Percentiles rank a stretch among this genome's conserved stretches.
Evolutionary conservation across 2,888 invertebrate species (phyloP).

Genomic region (Synanthedon formicaeformis): DNA sequence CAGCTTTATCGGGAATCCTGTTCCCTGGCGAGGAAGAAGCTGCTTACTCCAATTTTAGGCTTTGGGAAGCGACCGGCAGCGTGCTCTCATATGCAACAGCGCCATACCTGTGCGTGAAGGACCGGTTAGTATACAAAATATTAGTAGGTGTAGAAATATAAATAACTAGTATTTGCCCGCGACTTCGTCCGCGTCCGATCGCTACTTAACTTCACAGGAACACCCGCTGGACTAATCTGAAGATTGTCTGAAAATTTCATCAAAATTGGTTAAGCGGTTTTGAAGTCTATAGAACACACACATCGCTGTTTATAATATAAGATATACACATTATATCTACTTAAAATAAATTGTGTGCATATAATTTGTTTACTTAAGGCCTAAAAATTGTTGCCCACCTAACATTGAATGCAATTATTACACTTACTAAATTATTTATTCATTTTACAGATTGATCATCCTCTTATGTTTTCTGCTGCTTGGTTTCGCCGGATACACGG

Average conservation of each 20-base stretch:
- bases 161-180: not conserved
- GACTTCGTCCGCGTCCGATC: too few species aligned
- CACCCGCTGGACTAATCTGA: too few species aligned
- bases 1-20: constrained; percentile 86
- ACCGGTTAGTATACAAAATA: constrained; percentile 32
- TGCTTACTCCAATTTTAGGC: constrained; percentile 90
- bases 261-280: too few species aligned
- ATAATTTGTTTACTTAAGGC: too few species aligned
- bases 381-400: too few species aligned
- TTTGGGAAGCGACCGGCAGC: constrained; percentile 93
- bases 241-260: too few species aligned
- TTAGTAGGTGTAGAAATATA: not conserved
- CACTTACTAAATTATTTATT: too few species aligned
- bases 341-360: too few species aligned
- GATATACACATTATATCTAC: too few species aligned
- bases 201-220: too few species aligned
- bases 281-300: not conserved
- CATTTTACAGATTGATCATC: constrained; percentile 72
- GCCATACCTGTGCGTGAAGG: constrained; percentile 79
- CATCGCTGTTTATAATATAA: too few species aligned
- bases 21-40: constrained; percentile 89
- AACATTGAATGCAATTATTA: too few species aligned
- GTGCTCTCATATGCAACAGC: constrained; percentile 87
- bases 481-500: constrained; percentile 82
- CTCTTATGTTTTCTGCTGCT: constrained; percentile 75